A percentile compares a stretch with the other conserved stretches of the same genome.
Evolutionary conservation across 2,888 invertebrate species (phyloP).

Genomic region (Callosobruchus maculatus): DNA sequence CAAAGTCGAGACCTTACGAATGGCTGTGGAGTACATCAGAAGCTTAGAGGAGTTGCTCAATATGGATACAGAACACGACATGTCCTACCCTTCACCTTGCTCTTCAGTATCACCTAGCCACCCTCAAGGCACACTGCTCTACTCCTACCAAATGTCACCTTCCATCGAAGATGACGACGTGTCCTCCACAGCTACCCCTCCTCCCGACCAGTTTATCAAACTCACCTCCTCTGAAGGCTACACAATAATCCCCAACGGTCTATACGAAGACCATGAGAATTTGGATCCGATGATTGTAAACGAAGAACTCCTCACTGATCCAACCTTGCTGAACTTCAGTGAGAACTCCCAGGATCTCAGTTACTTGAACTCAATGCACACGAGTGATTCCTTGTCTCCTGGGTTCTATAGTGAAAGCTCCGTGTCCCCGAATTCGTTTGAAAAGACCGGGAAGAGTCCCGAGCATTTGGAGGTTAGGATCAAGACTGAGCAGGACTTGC

Average conservation of each 20-base stretch:
- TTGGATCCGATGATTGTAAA: constrained; percentile 39
- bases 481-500: constrained; percentile 14
- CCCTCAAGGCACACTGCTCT: constrained; percentile 17
- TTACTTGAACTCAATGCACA: constrained; percentile 47
- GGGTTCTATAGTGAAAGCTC: constrained; percentile 48
- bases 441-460: constrained; percentile 30
- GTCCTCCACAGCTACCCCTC: constrained; percentile 48
- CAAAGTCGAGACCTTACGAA: constrained; percentile 84
- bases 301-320: constrained; percentile 51
- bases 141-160: constrained; percentile 45
- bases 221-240: constrained; percentile 60
- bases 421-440: constrained; percentile 43
- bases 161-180: constrained; percentile 52
- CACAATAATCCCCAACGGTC: constrained; percentile 58
- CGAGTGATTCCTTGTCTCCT: constrained; percentile 39
- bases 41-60: constrained; percentile 74
- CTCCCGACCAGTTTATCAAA: constrained; percentile 55
- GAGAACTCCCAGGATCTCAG: constrained; percentile 50
- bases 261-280: constrained; percentile 63
- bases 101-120: constrained; percentile 35
- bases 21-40: constrained; percentile 88
- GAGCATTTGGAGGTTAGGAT: constrained; percentile 22
- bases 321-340: constrained; percentile 50
- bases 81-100: constrained; percentile 45
- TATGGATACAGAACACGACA: constrained; percentile 53